Evolutionary conservation across 2,888 invertebrate genomes (phyloP).

Genomic region (Tethea ocularis): DNA sequence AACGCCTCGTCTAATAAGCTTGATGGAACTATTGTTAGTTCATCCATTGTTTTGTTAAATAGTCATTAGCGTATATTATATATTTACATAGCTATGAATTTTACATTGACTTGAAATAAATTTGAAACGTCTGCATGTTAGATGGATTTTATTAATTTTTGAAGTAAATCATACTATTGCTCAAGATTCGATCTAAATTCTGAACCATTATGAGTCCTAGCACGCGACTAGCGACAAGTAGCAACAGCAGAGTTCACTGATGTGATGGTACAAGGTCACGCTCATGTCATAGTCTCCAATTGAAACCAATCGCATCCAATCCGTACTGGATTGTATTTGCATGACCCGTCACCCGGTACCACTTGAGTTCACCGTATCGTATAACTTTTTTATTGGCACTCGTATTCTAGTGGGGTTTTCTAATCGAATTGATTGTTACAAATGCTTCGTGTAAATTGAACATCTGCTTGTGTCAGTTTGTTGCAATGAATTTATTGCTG

Average conservation of each 20-base stretch:
- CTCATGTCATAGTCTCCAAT: slow-evolving; percentile 4
- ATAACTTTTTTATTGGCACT: slow-evolving; percentile 17
- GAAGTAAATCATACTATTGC: neutral
- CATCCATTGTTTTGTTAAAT: neutral
- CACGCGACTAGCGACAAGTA: neutral
- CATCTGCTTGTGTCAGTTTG: slow-evolving; percentile 6
- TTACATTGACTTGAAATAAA: too few species aligned
- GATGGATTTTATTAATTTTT: neutral
- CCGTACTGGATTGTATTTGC: slow-evolving; percentile 23
- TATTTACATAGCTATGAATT: too few species aligned
- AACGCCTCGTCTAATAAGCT: neutral
- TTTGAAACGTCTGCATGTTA: neutral
- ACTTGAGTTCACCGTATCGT: slow-evolving; percentile 21
- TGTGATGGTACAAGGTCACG: slow-evolving; percentile 7
- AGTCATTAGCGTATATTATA: neutral
- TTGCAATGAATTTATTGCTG: neutral
- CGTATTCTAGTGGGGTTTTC: neutral
- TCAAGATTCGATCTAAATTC: neutral
- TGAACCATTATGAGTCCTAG: neutral
- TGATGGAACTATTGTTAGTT: neutral
- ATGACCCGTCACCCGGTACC: slow-evolving; percentile 14
- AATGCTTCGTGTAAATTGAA: slow-evolving; percentile 11
- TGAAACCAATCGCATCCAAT: slow-evolving; percentile 21
- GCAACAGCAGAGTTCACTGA: neutral
- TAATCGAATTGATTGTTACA: slow-evolving; percentile 19